Evolutionary conservation across 2,113 vertebrate genomes (phyloP), one percentile per base, ranked within the genome.

Genomic region (Charadrius vociferus): DNA sequence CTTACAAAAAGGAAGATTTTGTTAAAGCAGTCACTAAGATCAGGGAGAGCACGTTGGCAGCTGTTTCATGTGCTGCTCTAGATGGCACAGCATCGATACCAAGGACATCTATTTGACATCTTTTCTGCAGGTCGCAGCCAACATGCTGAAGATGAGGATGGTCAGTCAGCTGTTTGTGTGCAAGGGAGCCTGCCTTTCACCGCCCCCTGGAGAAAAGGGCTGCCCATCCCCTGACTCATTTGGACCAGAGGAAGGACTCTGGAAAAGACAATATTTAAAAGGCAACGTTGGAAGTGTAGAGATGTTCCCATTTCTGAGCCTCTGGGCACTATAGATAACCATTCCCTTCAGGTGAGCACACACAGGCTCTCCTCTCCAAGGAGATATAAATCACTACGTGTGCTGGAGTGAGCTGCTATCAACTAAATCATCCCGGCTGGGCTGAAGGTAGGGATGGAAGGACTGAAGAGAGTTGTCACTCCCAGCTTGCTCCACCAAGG

Each of bases 241-340:
- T 49, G 52, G 30, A 45, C 3, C 62, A 49, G 20, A 63, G 12
- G 9, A 61, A 68, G 26, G 39, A 14, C 53, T 49, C 22, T 47
- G 39, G 81, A 67, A 59, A 43, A 45, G 30, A 9, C 7, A 61
- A 8, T 7, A 23, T 9, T 1, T 56, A 58, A 13, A 56, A 72
- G 47, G 47, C 34, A 56, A 3, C 1, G 0, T 12, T 41, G 41
- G 10, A 63, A 74, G 11, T 0, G 18, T 3, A 23, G 74, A 20
- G 37, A 41, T 61, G 68, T 17, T 84, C 37, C 45, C 19, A 45
- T 37, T 53, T 34, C n/a, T 30, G 63, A 84, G 41, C 14, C 45
- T 55, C 34, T 34, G 8, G 9, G n/a, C 7, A 1, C 10, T 3
- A 1, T 4, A 19, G 22, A n/a, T 9, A 55, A 12, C 45, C 5